Evolutionary conservation across 2,888 invertebrate genomes (phyloP).

Genomic region (Metallyticus violacea): DNA sequence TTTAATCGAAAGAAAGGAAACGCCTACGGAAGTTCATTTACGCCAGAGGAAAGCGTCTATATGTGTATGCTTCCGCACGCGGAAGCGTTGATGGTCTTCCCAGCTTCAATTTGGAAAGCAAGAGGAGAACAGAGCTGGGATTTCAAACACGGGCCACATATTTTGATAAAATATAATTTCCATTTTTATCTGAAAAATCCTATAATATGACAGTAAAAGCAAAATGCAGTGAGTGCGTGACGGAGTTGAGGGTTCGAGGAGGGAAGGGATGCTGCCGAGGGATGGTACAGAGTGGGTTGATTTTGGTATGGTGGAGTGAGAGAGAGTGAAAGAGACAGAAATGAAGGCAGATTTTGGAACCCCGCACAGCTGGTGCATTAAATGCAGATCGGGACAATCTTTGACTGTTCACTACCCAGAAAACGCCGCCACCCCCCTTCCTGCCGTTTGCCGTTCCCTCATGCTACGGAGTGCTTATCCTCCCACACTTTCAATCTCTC

Average conservation of each 20-base stretch:
- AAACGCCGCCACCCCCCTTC: background rate
- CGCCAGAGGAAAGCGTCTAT: background rate
- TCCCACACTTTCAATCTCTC: background rate
- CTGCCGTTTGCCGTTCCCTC: background rate
- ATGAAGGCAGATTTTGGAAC: conserved; percentile 20
- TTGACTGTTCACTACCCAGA: conserved; percentile 10
- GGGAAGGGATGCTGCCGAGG: background rate
- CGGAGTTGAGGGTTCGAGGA: background rate
- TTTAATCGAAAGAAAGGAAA: background rate
- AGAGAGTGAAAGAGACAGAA: conserved; percentile 4
- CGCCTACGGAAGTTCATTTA: background rate
- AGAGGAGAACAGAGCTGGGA: background rate
- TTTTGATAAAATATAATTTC: conserved; percentile 18
- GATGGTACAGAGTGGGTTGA: background rate
- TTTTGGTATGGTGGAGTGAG: background rate
- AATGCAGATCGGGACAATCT: conserved; percentile 19
- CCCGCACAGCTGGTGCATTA: conserved; percentile 18
- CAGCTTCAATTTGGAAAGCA: background rate
- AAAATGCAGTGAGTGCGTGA: conserved; percentile 6
- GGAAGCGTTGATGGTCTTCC: background rate
- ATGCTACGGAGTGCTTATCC: background rate
- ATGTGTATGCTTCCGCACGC: background rate
- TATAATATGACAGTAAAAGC: conserved; percentile 18
- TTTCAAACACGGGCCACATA: background rate
- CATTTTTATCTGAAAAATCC: conserved; percentile 19